Percentiles rank a stretch among this genome's conserved stretches.
Evolutionary conservation across 2,113 vertebrate species (phyloP).

Genomic region (Corythoichthys haematopterus): DNA sequence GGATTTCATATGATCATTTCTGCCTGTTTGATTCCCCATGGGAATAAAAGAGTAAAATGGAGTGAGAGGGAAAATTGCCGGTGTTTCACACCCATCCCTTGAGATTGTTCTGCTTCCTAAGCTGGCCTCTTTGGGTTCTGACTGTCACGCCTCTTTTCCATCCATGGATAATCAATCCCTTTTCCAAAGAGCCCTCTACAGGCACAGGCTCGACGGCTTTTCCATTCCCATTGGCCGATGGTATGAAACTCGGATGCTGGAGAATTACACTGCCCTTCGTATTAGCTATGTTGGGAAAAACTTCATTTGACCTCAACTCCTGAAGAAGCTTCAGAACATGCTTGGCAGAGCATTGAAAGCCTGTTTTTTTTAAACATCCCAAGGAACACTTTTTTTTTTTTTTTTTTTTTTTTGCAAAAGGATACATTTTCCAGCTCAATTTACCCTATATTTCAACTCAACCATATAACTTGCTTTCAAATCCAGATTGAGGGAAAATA

Average conservation of each 20-base stretch:
- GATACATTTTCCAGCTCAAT: constrained; percentile 8
- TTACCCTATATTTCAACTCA: constrained; percentile 19
- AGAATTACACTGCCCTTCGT: constrained; percentile 56
- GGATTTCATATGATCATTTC: constrained; percentile 63
- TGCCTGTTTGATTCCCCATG: constrained; percentile 59
- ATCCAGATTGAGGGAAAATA: constrained; percentile 11
- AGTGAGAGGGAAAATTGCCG: constrained; percentile 32
- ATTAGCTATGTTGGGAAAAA: constrained; percentile 56
- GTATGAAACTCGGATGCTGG: constrained; percentile 44
- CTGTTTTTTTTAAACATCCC: constrained; percentile 12
- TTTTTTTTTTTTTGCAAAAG: background rate
- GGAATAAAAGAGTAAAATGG: constrained; percentile 42
- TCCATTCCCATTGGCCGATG: constrained; percentile 49
- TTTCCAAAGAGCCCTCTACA: constrained; percentile 60
- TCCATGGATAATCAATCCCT: constrained; percentile 71
- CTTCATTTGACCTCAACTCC: constrained; percentile 54
- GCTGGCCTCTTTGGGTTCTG: constrained; percentile 59
- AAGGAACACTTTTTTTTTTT: background rate
- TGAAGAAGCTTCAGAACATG: constrained; percentile 32
- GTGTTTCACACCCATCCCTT: constrained; percentile 52
- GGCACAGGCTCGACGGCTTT: constrained; percentile 42
- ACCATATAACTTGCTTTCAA: constrained; percentile 7
- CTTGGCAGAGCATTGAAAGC: constrained; percentile 6
- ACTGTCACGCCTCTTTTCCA: constrained; percentile 65
- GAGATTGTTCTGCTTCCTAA: constrained; percentile 50